Percentiles rank a stretch among this genome's conserved stretches.
These are phyloP conservation scores for Xestia xanthographa DNA, from an alignment of 2,888 invertebrate genomes.

Conservation along the genomic window DNA sequence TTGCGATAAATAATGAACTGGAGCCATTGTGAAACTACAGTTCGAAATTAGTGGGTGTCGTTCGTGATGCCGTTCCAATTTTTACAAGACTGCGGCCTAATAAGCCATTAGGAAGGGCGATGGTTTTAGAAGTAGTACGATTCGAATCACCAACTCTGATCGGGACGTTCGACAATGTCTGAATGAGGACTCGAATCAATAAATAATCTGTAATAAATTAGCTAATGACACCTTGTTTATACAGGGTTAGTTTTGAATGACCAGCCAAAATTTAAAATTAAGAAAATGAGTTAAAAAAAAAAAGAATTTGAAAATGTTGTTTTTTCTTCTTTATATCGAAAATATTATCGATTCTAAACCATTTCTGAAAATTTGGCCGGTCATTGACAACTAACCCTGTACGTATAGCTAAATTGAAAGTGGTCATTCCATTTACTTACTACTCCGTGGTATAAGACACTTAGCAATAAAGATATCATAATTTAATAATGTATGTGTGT, in stretches of 20 bases:
- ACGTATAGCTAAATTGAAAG: neutral
- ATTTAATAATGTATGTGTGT: neutral
- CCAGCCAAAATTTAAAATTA: too few relatives aligned
- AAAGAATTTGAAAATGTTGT: too few relatives aligned
- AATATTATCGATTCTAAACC: too few relatives aligned
- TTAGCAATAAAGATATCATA: slow-evolving; percentile 6
- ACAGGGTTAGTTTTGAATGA: too few relatives aligned
- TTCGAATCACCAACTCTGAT: neutral
- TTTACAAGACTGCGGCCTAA: neutral
- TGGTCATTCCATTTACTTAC: slow-evolving; percentile 32
- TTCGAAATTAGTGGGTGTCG: neutral
- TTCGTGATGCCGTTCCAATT: neutral
- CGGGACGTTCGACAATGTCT: too few relatives aligned
- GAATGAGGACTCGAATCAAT: too few relatives aligned
- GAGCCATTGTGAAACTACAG: neutral
- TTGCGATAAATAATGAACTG: neutral
- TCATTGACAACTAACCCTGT: too few relatives aligned
- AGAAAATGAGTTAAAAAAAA: too few relatives aligned
- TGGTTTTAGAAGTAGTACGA: neutral
- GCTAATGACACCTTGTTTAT: neutral
- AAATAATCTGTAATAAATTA: too few relatives aligned
- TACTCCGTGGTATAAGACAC: slow-evolving; percentile 16
- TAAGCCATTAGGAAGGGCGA: neutral
- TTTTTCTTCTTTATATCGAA: too few relatives aligned
- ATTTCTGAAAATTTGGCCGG: too few relatives aligned